Percentiles rank a stretch among this genome's conserved stretches.
These are phyloP conservation scores for Lucifuga dentata DNA, from an alignment of 2,113 vertebrate genomes.

Conservation along the genomic window DNA sequence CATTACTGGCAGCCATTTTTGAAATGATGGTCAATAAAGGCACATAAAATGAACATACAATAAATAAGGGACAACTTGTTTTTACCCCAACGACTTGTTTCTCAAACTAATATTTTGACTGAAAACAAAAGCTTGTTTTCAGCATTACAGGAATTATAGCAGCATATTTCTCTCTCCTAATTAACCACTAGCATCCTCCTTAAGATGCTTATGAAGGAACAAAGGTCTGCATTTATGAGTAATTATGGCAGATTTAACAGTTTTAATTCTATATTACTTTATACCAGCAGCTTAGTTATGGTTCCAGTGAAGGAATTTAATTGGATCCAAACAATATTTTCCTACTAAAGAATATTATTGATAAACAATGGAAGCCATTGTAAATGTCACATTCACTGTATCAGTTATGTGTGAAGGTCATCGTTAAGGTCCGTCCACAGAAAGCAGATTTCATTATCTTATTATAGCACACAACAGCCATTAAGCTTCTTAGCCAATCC, in stretches of 20 bases:
- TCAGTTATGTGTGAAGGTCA: conserved; percentile 53
- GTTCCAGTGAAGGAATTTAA: not conserved
- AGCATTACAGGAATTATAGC: conserved; percentile 38
- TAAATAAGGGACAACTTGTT: conserved; percentile 48
- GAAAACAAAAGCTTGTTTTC: conserved; percentile 63
- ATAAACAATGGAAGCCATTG: conserved; percentile 58
- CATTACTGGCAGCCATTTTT: too few species aligned
- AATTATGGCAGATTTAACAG: conserved; percentile 45
- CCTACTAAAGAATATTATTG: conserved; percentile 3
- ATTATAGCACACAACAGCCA: conserved; percentile 40
- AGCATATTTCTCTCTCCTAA: conserved; percentile 1
- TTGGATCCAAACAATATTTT: conserved; percentile 4
- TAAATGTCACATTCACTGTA: conserved; percentile 4
- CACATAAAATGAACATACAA: not conserved
- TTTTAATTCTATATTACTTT: conserved; percentile 55
- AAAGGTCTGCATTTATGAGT: conserved; percentile 65
- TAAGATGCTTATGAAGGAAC: conserved; percentile 68
- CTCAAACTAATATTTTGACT: conserved; percentile 56
- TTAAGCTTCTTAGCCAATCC: conserved; percentile 67
- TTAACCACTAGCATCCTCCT: conserved; percentile 20
- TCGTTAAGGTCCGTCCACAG: conserved; percentile 23
- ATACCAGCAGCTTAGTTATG: conserved; percentile 55
- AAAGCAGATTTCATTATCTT: conserved; percentile 72
- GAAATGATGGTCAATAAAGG: too few species aligned
- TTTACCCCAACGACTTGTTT: conserved; percentile 29